Conservation (phyloP, 2,113 vertebrate species). For the Lycaon pictus region DNA sequence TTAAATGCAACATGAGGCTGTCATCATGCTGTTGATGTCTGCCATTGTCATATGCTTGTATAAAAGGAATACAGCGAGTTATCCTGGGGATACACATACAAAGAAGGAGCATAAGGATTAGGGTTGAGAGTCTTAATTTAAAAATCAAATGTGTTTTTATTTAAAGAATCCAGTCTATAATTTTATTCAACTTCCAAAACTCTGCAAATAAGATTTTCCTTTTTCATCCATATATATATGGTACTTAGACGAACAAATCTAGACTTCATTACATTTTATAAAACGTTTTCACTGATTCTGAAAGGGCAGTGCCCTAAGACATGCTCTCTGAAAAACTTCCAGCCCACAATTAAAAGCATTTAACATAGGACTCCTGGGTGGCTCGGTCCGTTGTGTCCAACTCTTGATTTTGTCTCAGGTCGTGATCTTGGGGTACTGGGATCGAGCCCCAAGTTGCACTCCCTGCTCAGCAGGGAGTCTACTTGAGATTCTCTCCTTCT, state of each 20-base stretch:
- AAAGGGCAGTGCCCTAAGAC: background rate
- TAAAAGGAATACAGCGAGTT: background rate
- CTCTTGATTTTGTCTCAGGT: background rate
- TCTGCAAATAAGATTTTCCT: slow-evolving; percentile 42
- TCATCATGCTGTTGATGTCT: background rate
- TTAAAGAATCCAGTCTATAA: slow-evolving; percentile 39
- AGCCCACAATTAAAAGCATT: background rate
- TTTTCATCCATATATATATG: background rate
- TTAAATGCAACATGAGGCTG: background rate
- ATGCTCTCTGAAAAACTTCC: background rate
- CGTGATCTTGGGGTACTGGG: background rate
- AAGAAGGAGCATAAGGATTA: background rate
- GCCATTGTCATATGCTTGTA: too few relatives aligned
- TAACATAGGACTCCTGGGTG: background rate
- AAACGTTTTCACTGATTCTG: background rate
- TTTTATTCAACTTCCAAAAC: slow-evolving; percentile 43
- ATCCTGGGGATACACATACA: background rate
- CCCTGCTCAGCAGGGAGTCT: background rate
- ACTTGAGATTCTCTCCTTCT: background rate
- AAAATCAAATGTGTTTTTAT: slow-evolving; percentile 55
- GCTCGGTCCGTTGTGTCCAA: background rate
- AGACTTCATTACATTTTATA: background rate
- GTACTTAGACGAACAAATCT: background rate
- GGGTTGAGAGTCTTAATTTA: background rate
- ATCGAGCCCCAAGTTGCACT: background rate